Conservation (phyloP, 2,113 vertebrate species). For the Silurus glanis region DNA sequence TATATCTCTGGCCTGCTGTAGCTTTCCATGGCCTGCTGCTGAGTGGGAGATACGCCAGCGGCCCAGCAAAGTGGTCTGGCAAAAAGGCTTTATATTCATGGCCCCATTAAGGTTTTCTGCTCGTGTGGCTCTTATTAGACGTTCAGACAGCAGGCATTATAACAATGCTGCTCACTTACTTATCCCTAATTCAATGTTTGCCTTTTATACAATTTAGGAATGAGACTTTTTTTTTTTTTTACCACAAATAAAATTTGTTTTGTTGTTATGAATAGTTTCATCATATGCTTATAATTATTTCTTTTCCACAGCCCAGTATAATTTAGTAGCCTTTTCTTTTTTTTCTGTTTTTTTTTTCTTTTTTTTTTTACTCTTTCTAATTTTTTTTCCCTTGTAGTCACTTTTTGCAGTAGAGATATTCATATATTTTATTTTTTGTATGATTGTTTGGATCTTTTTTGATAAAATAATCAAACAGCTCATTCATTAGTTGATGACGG, state of each 20-base stretch:
- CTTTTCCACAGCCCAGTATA: background rate
- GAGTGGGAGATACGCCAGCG: conserved; percentile 23
- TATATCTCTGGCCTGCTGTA: conserved; percentile 36
- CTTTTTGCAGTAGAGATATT: background rate
- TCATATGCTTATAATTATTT: conserved; percentile 7
- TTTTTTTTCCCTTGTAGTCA: background rate
- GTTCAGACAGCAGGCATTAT: conserved; percentile 32
- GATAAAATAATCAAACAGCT: background rate
- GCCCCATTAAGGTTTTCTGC: conserved; percentile 33
- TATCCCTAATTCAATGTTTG: conserved; percentile 12
- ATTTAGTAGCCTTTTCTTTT: background rate
- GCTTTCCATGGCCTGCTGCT: conserved; percentile 37
- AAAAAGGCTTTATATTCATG: conserved; percentile 12
- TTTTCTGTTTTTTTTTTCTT: background rate
- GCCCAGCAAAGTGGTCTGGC: conserved; percentile 32
- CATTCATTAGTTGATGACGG: background rate
- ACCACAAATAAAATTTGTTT: conserved; percentile 4
- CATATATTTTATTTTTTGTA: background rate
- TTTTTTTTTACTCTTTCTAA: background rate
- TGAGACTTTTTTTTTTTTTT: conserved; percentile 1
- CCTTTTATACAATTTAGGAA: background rate
- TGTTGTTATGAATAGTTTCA: conserved; percentile 21
- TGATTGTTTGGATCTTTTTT: background rate
- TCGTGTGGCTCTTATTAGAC: conserved; percentile 37
- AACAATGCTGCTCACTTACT: background rate